Conservation (phyloP, 2,113 vertebrate genomes). For the Apteryx mantelli region DNA sequence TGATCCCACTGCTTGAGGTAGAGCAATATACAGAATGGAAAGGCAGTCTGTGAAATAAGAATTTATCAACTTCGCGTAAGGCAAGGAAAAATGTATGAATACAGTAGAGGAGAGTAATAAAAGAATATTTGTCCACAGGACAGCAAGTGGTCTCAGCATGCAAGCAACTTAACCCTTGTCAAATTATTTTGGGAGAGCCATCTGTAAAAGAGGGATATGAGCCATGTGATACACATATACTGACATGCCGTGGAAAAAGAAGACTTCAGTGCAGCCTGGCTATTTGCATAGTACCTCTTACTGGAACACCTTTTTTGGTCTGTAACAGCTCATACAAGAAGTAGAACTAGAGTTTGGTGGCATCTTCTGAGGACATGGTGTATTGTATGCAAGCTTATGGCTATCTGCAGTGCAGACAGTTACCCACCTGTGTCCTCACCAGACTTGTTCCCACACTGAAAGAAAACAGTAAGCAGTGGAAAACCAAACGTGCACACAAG, state of each 20-base stretch:
- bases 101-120: neutral
- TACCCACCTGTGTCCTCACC: neutral
- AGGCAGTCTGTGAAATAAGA: neutral
- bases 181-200: slow-evolving; percentile 17
- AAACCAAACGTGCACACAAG: neutral
- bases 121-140: slow-evolving; percentile 2
- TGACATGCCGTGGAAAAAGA: neutral
- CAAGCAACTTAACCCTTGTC: slow-evolving; percentile 26
- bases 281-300: neutral
- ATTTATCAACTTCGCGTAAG: neutral
- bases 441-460: neutral
- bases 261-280: neutral
- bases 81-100: neutral
- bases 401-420: neutral
- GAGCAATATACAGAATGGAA: neutral
- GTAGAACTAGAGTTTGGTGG: neutral
- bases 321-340: neutral
- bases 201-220: slow-evolving; percentile 1
- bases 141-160: slow-evolving; percentile 40
- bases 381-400: neutral
- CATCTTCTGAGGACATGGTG: neutral
- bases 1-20: neutral
- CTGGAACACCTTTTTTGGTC: neutral
- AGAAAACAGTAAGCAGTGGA: neutral
- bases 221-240: neutral